A percentile compares a stretch with the other conserved stretches of the same genome.
Evolutionary conservation across 2,888 invertebrate genomes (phyloP).

Genomic region (Thecophora atra): DNA sequence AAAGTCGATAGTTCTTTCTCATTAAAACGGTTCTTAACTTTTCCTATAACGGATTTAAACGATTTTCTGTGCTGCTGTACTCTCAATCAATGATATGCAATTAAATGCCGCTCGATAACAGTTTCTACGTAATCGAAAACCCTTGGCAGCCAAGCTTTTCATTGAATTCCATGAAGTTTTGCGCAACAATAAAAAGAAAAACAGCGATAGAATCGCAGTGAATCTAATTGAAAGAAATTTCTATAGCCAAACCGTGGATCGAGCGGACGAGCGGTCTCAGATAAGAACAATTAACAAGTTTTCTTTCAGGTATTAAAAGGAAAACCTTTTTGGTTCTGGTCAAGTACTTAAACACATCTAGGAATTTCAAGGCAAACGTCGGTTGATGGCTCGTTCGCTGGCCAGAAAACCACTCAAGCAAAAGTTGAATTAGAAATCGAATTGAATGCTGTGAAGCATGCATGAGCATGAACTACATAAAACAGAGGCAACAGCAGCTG

Average conservation of each 20-base stretch:
- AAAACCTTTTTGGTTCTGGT: background rate
- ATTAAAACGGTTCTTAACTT: too few relatives aligned
- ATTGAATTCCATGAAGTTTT: conserved; percentile 18
- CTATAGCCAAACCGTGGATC: too few relatives aligned
- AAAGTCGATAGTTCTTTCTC: too few relatives aligned
- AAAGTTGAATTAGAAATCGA: conserved; percentile 25
- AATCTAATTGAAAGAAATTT: too few relatives aligned
- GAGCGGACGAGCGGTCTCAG: too few relatives aligned
- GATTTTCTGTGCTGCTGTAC: too few relatives aligned
- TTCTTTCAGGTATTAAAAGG: too few relatives aligned
- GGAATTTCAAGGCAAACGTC: background rate
- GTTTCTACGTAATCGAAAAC: background rate
- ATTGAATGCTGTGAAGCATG: conserved; percentile 1
- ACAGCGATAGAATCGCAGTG: too few relatives aligned
- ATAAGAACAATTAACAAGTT: too few relatives aligned
- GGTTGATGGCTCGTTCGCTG: background rate
- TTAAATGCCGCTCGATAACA: background rate
- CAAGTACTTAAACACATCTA: background rate
- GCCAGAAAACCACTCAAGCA: conserved; percentile 11
- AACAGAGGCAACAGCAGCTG: background rate
- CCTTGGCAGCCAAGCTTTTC: background rate
- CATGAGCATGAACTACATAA: background rate
- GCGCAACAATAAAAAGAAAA: too few relatives aligned
- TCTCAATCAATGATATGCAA: too few relatives aligned
- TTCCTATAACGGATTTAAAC: too few relatives aligned